phyloP scores from a whole-genome alignment of 2,888 invertebrate species.

The Callosobruchus maculatus region DNA sequence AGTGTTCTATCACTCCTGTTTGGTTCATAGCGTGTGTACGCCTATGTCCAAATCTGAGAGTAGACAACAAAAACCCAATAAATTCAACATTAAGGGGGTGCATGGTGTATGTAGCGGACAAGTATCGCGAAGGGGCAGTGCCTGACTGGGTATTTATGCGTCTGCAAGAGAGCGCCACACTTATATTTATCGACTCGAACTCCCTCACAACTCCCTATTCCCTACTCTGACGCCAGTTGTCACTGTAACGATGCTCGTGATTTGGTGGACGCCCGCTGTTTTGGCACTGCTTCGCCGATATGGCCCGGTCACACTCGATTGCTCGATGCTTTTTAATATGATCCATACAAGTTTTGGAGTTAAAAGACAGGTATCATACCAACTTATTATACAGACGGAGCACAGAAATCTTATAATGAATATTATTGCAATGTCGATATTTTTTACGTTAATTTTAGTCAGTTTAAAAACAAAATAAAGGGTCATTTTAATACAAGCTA shows the following conservation, averaged over 20 bases:
- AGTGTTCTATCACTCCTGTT: neutral
- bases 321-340: too few relatives aligned
- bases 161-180: slow-evolving; percentile 13
- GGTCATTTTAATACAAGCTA: too few relatives aligned
- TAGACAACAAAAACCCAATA: neutral
- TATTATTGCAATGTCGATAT: too few relatives aligned
- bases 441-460: too few relatives aligned
- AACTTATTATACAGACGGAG: too few relatives aligned
- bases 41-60: neutral
- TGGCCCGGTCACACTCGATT: neutral
- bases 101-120: slow-evolving; percentile 1
- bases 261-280: neutral
- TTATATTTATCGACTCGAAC: slow-evolving; percentile 12
- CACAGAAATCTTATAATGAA: too few relatives aligned
- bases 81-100: slow-evolving; percentile 1
- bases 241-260: neutral
- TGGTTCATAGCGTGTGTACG: neutral
- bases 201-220: neutral
- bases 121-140: slow-evolving; percentile 3
- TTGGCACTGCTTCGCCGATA: neutral
- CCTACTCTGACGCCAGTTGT: neutral
- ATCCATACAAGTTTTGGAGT: too few relatives aligned
- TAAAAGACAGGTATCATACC: too few relatives aligned
- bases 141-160: neutral
- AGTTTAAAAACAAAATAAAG: too few relatives aligned